Evolutionary conservation across 2,888 invertebrate species (phyloP), one percentile per base, ranked within the genome.

Genomic region (Crematogaster levior): DNA sequence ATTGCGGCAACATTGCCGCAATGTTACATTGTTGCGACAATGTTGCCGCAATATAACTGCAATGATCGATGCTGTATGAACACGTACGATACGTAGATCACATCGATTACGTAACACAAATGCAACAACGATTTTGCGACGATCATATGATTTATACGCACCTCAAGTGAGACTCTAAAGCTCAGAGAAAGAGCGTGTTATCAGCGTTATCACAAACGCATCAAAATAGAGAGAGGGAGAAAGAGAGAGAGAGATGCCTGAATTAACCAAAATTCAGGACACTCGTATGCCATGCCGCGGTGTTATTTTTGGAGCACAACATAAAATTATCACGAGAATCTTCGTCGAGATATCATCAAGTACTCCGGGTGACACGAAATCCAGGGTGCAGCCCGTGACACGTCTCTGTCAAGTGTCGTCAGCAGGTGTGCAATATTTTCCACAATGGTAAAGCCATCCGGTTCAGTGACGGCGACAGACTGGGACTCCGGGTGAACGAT

Each of bases 401-500:
- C 4, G 18, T 12, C 12, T 27, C 7, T n/a, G 27, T 24, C 34
- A 2, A 18, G 27, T 12, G 63, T 24, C 15, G 40, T 27, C 40
- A 24, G n/a, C n/a, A n/a, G n/a, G n/a, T n/a, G n/a, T n/a, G n/a
- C 21, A 37, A 37, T 37, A 46, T 46, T 46, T 61, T 21, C 34
- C 34, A 40, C 24, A n/a, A 18, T 4, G 10, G 1, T 15, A 10
- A 58, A 56, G 18, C n/a, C 72, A 27, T 12, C 30, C 12, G n/a
- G 60, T 30, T 30, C 61, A 63, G 70, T 51, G 37, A 53, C 70
- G 70, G 34, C 70, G 7, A 24, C 37, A 53, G 51, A 10, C 53
- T 10, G 34, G 30, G 15, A 10, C 21, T 70, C 34, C 34, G 24
- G 66, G 53, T 7, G 37, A 10, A 18, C 12, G 21, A 37, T 37